phyloP scores from a whole-genome alignment of 1,140 invertebrate species.

The Geopemphigus sp. region DNA sequence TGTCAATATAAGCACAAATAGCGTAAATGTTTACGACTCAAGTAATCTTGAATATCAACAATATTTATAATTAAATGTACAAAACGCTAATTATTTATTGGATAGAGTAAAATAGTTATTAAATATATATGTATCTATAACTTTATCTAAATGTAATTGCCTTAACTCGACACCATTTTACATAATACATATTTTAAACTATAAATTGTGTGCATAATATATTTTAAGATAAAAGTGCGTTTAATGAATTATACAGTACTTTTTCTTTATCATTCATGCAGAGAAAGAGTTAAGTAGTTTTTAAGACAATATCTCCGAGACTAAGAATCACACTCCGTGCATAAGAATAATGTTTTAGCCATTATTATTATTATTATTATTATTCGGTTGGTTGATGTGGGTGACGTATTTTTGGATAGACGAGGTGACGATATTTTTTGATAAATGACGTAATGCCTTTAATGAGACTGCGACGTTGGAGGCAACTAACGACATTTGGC shows the following conservation, averaged over 20 bases:
- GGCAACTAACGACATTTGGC: constrained; percentile 46
- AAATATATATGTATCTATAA: too few relatives aligned
- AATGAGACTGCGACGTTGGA: constrained; percentile 39
- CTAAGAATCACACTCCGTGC: neutral
- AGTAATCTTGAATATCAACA: too few relatives aligned
- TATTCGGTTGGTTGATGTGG: constrained; percentile 37
- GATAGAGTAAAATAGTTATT: too few relatives aligned
- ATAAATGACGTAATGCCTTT: constrained; percentile 40
- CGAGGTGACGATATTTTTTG: constrained; percentile 39
- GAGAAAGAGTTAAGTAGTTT: constrained; percentile 35
- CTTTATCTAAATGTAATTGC: too few relatives aligned
- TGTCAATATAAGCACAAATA: too few relatives aligned
- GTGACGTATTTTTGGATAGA: constrained; percentile 32
- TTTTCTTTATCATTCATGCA: constrained; percentile 5
- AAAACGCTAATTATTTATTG: too few relatives aligned
- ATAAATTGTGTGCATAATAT: neutral
- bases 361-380: constrained; percentile 36
- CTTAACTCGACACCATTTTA: too few relatives aligned
- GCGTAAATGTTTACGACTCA: too few relatives aligned
- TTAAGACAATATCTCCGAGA: constrained; percentile 20
- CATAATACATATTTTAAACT: neutral
- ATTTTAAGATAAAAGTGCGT: neutral
- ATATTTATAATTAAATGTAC: too few relatives aligned
- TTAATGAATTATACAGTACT: neutral
- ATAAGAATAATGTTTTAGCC: constrained; percentile 37